These are phyloP conservation scores for Amniataba percoides DNA, from an alignment of 2,797 vertebrate species.

Conservation along the genomic window DNA sequence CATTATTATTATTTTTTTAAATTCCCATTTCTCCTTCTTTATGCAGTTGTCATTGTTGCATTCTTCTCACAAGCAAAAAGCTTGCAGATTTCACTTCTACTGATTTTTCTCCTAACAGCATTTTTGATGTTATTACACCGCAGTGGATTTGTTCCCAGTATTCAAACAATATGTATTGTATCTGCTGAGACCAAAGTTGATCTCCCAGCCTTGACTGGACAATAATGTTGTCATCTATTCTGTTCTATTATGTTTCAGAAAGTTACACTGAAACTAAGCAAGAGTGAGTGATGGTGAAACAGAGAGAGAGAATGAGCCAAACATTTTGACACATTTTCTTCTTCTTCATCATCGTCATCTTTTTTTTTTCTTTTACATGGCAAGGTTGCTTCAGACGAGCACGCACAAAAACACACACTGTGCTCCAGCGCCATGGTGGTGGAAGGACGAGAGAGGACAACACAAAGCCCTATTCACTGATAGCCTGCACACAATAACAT, in stretches of 20 bases:
- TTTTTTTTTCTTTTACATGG: constrained; percentile 13
- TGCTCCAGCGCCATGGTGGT: constrained; percentile 36
- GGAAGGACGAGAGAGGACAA: constrained; percentile 49
- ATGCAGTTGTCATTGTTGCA: neutral
- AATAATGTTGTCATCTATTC: too few species aligned
- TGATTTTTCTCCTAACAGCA: neutral
- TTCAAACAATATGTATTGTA: constrained; percentile 9
- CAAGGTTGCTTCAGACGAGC: constrained; percentile 41
- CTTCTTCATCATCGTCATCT: too few species aligned
- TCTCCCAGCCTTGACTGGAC: too few species aligned
- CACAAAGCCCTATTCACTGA: constrained; percentile 70
- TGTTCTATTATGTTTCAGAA: constrained; percentile 21
- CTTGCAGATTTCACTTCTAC: neutral
- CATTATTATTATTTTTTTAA: neutral
- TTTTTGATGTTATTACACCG: constrained; percentile 6
- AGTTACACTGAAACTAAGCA: constrained; percentile 8
- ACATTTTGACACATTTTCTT: constrained; percentile 38
- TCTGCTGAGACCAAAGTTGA: too few species aligned
- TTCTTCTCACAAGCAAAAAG: neutral
- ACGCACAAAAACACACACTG: constrained; percentile 45
- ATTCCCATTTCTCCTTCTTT: neutral
- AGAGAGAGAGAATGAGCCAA: constrained; percentile 47
- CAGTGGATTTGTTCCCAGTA: neutral
- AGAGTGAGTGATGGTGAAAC: constrained; percentile 21
- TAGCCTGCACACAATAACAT: constrained; percentile 61